A percentile compares a stretch with the other conserved stretches of the same genome.
Evolutionary conservation across 2,888 invertebrate species (phyloP).

Genomic region (Globia sparganii): DNA sequence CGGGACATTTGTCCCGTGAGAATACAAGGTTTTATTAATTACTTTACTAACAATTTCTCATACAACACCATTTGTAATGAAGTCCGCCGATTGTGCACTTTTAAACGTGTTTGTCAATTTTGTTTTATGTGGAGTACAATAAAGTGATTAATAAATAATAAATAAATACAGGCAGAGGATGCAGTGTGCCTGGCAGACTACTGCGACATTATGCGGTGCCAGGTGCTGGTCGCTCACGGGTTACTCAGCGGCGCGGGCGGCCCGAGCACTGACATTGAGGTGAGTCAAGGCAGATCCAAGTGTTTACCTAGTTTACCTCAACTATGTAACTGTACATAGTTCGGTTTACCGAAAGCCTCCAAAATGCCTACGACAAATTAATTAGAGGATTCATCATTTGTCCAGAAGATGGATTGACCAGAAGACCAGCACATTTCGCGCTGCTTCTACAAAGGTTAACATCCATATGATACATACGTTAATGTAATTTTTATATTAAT

Average conservation of each 20-base stretch:
- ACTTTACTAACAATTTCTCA: not conserved
- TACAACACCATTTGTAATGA: conserved; percentile 3
- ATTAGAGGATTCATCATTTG: not conserved
- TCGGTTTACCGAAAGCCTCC: not conserved
- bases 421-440: not conserved
- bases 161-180: conserved; percentile 94
- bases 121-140: not conserved
- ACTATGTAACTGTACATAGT: not conserved
- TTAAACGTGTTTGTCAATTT: not conserved
- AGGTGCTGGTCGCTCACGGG: conserved; percentile 95
- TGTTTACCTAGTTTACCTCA: not conserved
- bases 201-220: conserved; percentile 99
- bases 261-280: conserved; percentile 94
- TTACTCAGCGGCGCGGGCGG: conserved; percentile 92
- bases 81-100: conserved; percentile 8
- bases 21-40: not conserved
- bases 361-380: not conserved
- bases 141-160: not conserved
- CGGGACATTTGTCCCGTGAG: not conserved
- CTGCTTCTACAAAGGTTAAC: not conserved
- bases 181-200: conserved; percentile 98
- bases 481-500: conserved; percentile 10
- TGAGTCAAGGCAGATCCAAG: conserved; percentile 42
- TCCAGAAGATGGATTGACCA: not conserved
- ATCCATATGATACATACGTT: not conserved